A percentile compares a stretch with the other conserved stretches of the same genome.
These are phyloP conservation scores for Palythoa grandiflora DNA, from an alignment of 92 coral and sea anemone genomes.

Conservation along the genomic window DNA sequence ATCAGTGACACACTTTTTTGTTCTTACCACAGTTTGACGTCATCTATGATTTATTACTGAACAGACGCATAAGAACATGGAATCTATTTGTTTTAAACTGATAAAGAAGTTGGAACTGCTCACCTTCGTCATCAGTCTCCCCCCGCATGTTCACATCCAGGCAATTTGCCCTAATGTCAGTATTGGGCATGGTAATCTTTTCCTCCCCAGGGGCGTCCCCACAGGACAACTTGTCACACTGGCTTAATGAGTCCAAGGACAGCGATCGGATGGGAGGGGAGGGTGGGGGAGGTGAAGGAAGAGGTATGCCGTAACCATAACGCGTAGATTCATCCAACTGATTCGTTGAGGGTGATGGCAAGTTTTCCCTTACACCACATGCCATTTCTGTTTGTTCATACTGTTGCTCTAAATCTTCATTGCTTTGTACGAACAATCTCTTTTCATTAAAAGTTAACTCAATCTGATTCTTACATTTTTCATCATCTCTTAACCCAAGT, in stretches of 20 bases:
- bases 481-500: not conserved
- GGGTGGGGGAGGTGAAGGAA: slow-evolving; percentile 45
- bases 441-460: not conserved
- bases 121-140: slow-evolving; percentile 24
- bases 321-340: not conserved
- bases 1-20: too few relatives aligned
- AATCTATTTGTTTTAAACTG: too few relatives aligned
- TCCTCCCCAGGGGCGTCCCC: not conserved
- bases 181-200: not conserved
- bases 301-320: not conserved
- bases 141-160: not conserved
- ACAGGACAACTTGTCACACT: not conserved
- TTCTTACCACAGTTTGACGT: too few relatives aligned
- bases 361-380: not conserved
- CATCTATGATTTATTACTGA: too few relatives aligned
- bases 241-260: slow-evolving; percentile 7
- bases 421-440: not conserved
- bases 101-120: not conserved
- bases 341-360: not conserved
- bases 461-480: not conserved
- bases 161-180: not conserved
- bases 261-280: slow-evolving; percentile 37
- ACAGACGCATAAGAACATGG: too few relatives aligned
- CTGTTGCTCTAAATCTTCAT: not conserved
- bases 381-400: not conserved